Conservation (phyloP, 1,140 invertebrate species). For the Cydia fagiglandana region DNA sequence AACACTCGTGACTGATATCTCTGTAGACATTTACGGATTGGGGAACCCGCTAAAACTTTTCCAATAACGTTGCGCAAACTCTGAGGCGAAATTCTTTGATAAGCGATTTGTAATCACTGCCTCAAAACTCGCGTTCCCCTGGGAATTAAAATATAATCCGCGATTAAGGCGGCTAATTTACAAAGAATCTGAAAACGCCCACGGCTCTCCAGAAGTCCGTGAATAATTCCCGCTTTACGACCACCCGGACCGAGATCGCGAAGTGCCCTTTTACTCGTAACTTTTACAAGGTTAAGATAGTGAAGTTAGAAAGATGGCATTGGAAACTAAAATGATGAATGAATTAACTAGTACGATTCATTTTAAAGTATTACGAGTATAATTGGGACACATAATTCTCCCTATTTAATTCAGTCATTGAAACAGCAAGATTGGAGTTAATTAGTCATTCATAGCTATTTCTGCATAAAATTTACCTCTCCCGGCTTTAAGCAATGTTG, state of each 20-base stretch:
- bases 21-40: conserved; percentile 51
- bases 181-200: conserved; percentile 38
- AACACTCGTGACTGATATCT: conserved; percentile 53
- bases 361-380: too few relatives aligned
- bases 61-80: conserved; percentile 64
- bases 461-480: too few relatives aligned
- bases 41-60: conserved; percentile 53
- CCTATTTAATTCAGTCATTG: too few relatives aligned
- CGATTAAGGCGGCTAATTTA: conserved; percentile 44
- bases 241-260: neutral
- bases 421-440: too few relatives aligned
- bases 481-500: too few relatives aligned
- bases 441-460: too few relatives aligned
- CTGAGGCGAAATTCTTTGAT: conserved; percentile 55
- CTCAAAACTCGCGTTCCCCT: conserved; percentile 37
- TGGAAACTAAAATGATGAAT: neutral
- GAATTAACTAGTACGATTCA: neutral
- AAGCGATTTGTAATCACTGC: conserved; percentile 70
- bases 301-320: neutral
- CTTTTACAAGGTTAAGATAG: conserved; percentile 8
- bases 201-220: conserved; percentile 26
- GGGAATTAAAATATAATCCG: conserved; percentile 55
- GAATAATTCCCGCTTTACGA: conserved; percentile 39
- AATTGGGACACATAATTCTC: too few relatives aligned
- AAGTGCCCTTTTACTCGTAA: conserved; percentile 7